phyloP scores from a whole-genome alignment of 2,888 invertebrate species.

The Oscheius sp. region DNA sequence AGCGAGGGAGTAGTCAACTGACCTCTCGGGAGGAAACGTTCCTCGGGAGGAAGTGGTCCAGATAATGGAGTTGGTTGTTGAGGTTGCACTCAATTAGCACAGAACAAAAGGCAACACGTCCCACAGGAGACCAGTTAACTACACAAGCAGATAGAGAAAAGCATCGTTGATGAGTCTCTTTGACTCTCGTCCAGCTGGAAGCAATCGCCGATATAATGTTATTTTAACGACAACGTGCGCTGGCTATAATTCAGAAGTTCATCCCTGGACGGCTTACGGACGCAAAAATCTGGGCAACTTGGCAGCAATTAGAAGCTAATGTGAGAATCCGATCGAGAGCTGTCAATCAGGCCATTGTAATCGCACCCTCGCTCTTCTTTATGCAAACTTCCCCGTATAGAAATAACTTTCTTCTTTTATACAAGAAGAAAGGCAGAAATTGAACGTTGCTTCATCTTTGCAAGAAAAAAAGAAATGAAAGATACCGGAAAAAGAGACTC shows the following conservation, averaged over 20 bases:
- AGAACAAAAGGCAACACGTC: background rate
- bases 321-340: background rate
- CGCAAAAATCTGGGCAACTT: background rate
- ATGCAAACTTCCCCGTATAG: too few relatives aligned
- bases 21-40: background rate
- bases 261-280: background rate
- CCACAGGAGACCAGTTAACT: background rate
- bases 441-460: too few relatives aligned
- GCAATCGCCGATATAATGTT: slow-evolving; percentile 18
- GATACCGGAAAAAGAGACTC: too few relatives aligned
- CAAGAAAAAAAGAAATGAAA: too few relatives aligned
- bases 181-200: background rate
- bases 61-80: background rate
- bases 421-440: too few relatives aligned
- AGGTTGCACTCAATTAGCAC: slow-evolving; percentile 3
- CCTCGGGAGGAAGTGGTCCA: background rate
- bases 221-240: slow-evolving; percentile 2
- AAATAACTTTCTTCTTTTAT: too few relatives aligned
- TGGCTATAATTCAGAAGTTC: slow-evolving; percentile 9
- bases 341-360: slow-evolving; percentile 12
- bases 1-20: too few relatives aligned
- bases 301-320: background rate
- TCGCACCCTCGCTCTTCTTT: background rate
- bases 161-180: background rate
- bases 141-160: too few relatives aligned